phyloP scores from a whole-genome alignment of 2,797 vertebrate genomes.

The Catamblyrhynchus diadema region DNA sequence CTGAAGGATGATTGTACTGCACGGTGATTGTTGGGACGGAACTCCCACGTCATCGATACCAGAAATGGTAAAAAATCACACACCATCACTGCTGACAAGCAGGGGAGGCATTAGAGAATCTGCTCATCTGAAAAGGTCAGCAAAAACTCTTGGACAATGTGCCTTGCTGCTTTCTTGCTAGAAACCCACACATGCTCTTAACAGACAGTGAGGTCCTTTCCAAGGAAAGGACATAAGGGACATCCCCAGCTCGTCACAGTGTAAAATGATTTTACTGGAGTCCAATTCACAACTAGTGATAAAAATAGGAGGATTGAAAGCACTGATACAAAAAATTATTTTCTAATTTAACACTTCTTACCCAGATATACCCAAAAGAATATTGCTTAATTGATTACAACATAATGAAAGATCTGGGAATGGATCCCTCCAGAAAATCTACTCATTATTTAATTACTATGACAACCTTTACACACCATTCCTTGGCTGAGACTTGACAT shows the following conservation, averaged over 20 bases:
- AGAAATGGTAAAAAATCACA: background rate
- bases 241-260: background rate
- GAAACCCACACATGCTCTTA: slow-evolving; percentile 38
- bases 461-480: background rate
- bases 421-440: background rate
- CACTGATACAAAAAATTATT: background rate
- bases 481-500: background rate
- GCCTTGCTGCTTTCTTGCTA: background rate
- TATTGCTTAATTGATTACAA: background rate
- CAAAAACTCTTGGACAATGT: background rate
- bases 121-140: slow-evolving; percentile 6
- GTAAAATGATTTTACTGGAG: background rate
- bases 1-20: background rate
- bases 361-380: background rate
- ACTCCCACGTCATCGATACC: background rate
- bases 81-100: background rate
- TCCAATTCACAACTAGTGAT: background rate
- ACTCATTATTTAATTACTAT: background rate
- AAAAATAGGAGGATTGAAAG: background rate
- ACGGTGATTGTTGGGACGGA: background rate
- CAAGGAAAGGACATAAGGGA: background rate
- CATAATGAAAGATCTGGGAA: background rate
- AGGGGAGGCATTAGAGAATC: background rate
- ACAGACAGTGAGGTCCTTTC: background rate
- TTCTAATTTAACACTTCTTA: background rate